Evolutionary conservation across 2,113 vertebrate genomes (phyloP).

Genomic region (Carassius gibelio): DNA sequence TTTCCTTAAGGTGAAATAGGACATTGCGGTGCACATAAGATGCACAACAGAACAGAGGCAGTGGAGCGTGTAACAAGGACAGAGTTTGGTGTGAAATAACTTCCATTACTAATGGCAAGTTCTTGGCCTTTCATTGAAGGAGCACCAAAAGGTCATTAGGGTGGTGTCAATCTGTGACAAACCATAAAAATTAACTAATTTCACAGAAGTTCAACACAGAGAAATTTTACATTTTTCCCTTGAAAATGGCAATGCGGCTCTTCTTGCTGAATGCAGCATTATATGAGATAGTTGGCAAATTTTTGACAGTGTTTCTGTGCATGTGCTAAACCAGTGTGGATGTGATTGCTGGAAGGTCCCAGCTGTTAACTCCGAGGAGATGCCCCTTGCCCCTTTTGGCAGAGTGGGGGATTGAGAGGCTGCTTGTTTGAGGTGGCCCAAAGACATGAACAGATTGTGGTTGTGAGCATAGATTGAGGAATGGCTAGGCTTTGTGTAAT

Average conservation of each 20-base stretch:
- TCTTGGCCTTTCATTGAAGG: neutral
- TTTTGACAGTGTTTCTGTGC: neutral
- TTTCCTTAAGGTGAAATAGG: neutral
- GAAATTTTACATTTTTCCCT: neutral
- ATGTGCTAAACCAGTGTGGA: neutral
- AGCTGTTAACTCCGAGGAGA: constrained; percentile 17
- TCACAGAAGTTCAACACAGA: constrained; percentile 19
- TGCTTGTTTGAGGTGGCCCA: constrained; percentile 17
- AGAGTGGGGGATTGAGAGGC: neutral
- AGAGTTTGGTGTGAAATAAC: constrained; percentile 1
- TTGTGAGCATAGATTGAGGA: constrained; percentile 17
- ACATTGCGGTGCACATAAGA: neutral
- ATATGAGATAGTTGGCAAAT: neutral
- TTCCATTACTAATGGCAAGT: constrained; percentile 26
- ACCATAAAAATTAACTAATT: constrained; percentile 28
- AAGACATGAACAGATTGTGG: constrained; percentile 45
- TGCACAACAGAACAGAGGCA: neutral
- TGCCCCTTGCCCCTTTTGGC: neutral
- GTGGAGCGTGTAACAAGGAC: constrained; percentile 14
- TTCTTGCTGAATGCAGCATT: constrained; percentile 24
- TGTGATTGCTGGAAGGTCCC: constrained; percentile 18
- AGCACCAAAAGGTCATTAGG: neutral
- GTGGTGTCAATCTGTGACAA: constrained; percentile 23
- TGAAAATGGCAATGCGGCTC: neutral
- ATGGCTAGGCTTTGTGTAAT: constrained; percentile 4